Base-by-base conservation (phyloP, 2,888 invertebrate genomes). In the Drosophila mimetica region DNA sequence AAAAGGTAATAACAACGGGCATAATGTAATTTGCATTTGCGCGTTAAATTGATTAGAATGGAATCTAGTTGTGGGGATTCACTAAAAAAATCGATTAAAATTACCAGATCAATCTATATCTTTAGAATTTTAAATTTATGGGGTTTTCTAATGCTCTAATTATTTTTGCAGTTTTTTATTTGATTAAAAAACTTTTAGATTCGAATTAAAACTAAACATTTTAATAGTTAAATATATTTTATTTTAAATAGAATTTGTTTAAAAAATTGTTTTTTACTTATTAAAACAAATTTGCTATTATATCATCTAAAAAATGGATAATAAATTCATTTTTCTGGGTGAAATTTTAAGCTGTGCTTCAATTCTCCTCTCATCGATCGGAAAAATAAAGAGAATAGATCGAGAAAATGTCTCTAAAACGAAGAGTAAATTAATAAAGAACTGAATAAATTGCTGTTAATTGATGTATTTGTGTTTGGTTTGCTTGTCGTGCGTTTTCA, bases 401-500 rank as follows among this genome's bases (percentile, higher is more conserved):
- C 9, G 16, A 14, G 1, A 34, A 34, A 16, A 34, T n/a, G 9
- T 9, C n/a, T 28, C 55, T 57, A 55, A 55, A 42, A 2, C 25
- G 42, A 6, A 55, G 44, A 9, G 58, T 46, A 60, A 60, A 60
- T 60, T 28, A 57, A 57, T 60, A 13, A 44, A 60, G 44, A 60
- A 58, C 5, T 9, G 36, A 44, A 60, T 57, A 60, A 60, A 61
- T 61, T 58, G 58, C 60, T 58, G 60, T 58, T 61, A 61, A 61
- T 61, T 63, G 60, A 63, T 34, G 52, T 44, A 46, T 61, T 61
- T 65, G 63, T 46, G 46, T 61, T 65, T 46, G 64, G 18, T 60
- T 61, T 65, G 51, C 30, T 61, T 44, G 42, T 61, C 42, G 61
- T 57, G 60, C 44, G 28, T 57, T 60, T 60, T 46, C 37, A 57